Evolutionary conservation across 2,113 vertebrate species (phyloP).

Genomic region (Gallinago jamesoni): DNA sequence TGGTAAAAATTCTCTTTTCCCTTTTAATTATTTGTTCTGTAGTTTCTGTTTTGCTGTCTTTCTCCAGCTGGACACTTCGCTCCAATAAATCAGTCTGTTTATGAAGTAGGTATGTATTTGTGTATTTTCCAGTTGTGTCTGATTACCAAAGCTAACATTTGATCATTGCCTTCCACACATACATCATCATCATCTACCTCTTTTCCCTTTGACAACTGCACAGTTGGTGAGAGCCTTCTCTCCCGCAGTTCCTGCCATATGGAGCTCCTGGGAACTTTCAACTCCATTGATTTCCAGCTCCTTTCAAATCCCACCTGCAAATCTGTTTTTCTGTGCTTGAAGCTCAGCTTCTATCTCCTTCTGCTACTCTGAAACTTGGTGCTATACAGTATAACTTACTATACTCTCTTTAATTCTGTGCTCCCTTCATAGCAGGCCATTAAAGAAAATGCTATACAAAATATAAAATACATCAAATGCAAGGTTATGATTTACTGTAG

Average conservation of each 20-base stretch:
- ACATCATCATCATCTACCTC: neutral
- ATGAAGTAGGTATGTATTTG: neutral
- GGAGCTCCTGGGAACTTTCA: slow-evolving; percentile 59
- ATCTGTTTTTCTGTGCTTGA: slow-evolving; percentile 22
- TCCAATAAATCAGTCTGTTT: neutral
- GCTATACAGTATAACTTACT: neutral
- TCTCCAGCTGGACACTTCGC: slow-evolving; percentile 44
- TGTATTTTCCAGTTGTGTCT: slow-evolving; percentile 38
- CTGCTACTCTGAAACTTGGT: neutral
- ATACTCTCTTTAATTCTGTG: neutral
- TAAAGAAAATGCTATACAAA: neutral
- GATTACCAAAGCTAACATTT: slow-evolving; percentile 28
- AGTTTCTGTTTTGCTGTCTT: neutral
- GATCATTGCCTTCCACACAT: neutral
- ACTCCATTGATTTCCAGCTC: slow-evolving; percentile 54
- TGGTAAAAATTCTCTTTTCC: neutral
- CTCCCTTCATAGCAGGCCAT: neutral
- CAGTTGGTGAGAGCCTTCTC: slow-evolving; percentile 32
- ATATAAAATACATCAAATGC: neutral
- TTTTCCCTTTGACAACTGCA: slow-evolving; percentile 19
- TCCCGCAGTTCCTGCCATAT: slow-evolving; percentile 45
- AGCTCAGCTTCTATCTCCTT: slow-evolving; percentile 21
- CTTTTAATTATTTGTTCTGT: neutral
- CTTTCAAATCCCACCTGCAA: slow-evolving; percentile 66
- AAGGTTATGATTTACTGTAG: neutral